Evolutionary conservation across 1,140 invertebrate species (phyloP).

Genomic region (Popillia japonica): DNA sequence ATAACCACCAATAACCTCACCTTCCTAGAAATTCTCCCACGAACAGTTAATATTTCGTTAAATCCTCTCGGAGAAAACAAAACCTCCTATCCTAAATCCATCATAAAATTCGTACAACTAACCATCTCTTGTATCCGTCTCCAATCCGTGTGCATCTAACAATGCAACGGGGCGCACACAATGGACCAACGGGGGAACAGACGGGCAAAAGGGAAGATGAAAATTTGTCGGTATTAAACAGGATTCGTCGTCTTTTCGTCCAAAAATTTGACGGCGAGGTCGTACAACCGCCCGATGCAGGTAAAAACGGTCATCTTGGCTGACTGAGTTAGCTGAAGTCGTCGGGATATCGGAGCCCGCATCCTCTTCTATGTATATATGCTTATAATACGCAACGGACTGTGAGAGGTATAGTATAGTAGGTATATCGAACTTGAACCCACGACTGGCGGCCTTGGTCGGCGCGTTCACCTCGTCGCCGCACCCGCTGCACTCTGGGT

Average conservation of each 20-base stretch:
- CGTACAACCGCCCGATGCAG: conserved; percentile 7
- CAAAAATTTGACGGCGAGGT: conserved; percentile 17
- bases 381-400: background rate
- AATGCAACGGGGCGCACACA: background rate
- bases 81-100: no score
- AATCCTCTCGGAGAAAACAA: no score
- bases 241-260: conserved; percentile 11
- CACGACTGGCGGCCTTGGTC: conserved; percentile 42
- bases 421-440: conserved; percentile 43
- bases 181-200: background rate
- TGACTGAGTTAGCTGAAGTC: background rate
- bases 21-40: no score
- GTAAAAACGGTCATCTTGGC: background rate
- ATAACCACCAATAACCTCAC: no score
- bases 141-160: background rate
- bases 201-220: background rate
- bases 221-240: conserved; percentile 7
- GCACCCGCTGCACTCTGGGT: conserved; percentile 48
- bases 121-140: no score
- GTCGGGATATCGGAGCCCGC: background rate
- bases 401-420: background rate
- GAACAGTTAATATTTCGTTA: no score
- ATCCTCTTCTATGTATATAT: background rate
- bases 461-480: conserved; percentile 46
- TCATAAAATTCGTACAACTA: no score